Percentiles rank a stretch among this genome's conserved stretches.
Evolutionary conservation across 2,797 vertebrate genomes (phyloP).

Genomic region (Geotrypetes seraphini): DNA sequence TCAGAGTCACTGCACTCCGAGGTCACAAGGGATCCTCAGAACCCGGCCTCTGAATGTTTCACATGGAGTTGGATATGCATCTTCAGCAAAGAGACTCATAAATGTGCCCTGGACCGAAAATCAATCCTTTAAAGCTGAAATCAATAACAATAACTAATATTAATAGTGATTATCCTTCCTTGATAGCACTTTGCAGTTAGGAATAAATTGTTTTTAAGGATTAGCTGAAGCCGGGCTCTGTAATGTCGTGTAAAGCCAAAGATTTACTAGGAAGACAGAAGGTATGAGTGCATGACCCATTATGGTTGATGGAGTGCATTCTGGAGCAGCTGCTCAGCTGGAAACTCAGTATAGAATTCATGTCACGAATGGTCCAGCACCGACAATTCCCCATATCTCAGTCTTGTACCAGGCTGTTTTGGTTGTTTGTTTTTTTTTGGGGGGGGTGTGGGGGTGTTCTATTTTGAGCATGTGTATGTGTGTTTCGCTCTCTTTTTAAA

Average conservation of each 20-base stretch:
- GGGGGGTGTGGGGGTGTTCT: no score
- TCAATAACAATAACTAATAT: constrained; percentile 57
- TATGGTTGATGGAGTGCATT: constrained; percentile 23
- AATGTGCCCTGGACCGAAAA: constrained; percentile 47
- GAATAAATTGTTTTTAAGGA: constrained; percentile 32
- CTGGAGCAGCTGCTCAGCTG: background rate
- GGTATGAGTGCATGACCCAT: constrained; percentile 30
- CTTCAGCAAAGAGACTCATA: constrained; percentile 45
- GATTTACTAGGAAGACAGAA: constrained; percentile 26
- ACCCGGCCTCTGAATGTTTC: background rate
- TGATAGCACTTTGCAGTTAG: constrained; percentile 29
- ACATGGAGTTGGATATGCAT: constrained; percentile 17
- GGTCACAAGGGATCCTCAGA: no score
- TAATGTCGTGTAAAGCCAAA: constrained; percentile 14
- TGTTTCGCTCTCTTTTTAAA: no score
- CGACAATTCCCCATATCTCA: no score
- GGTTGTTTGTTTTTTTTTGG: no score
- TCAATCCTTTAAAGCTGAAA: constrained; percentile 57
- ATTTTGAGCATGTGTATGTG: no score
- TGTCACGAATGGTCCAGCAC: no score
- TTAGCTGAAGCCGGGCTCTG: constrained; percentile 16
- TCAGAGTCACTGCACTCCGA: no score
- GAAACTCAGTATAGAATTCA: background rate
- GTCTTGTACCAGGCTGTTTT: no score
- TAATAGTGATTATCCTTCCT: constrained; percentile 49